Evolutionary conservation across 2,797 vertebrate genomes (phyloP).

Genomic region (Holocentrus rufus): DNA sequence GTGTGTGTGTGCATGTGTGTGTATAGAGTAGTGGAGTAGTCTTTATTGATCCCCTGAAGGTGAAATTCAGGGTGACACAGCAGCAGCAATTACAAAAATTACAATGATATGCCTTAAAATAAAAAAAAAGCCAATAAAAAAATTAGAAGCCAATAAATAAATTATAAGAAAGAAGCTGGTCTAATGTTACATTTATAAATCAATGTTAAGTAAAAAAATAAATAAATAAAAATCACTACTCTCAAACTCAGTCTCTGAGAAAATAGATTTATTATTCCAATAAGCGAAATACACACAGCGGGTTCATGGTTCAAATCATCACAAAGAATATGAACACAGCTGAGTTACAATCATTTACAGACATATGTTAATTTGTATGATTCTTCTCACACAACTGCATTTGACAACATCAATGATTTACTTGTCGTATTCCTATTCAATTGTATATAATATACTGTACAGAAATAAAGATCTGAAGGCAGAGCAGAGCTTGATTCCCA

Average conservation of each 20-base stretch:
- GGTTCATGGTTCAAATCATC: slow-evolving; percentile 64
- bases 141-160: no score
- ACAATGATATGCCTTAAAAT: no score
- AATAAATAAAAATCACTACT: neutral
- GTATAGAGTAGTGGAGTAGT: no score
- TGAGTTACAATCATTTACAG: slow-evolving; percentile 43
- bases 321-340: slow-evolving; percentile 27
- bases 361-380: slow-evolving; percentile 8
- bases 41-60: no score
- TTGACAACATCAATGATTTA: slow-evolving; percentile 45
- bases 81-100: no score
- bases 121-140: no score
- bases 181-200: neutral
- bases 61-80: no score
- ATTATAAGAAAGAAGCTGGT: slow-evolving; percentile 5
- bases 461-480: slow-evolving; percentile 44
- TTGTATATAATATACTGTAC: slow-evolving; percentile 58
- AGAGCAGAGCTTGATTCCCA: slow-evolving; percentile 47
- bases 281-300: slow-evolving; percentile 49
- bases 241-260: slow-evolving; percentile 63
- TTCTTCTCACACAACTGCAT: slow-evolving; percentile 28
- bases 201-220: neutral
- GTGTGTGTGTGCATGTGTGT: no score
- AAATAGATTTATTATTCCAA: slow-evolving; percentile 79
- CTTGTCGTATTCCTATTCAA: slow-evolving; percentile 43